Conservation (phyloP, 1,140 invertebrate species). For the Calliphora vicina region DNA sequence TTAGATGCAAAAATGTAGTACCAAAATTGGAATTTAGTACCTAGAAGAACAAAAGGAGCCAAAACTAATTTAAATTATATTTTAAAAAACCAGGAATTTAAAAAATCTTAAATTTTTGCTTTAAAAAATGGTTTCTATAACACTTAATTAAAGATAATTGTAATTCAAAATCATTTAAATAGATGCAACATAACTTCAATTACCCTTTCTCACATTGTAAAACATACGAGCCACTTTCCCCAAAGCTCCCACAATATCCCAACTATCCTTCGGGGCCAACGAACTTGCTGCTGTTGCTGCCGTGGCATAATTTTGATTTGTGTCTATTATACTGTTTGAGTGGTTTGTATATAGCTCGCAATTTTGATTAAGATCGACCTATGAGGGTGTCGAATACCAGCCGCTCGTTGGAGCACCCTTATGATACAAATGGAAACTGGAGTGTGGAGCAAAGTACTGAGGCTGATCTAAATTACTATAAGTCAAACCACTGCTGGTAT, state of each 20-base stretch:
- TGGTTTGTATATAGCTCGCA: slow-evolving; percentile 35
- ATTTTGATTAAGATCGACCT: slow-evolving; percentile 56
- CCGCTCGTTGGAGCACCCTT: slow-evolving; percentile 70
- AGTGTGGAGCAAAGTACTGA: slow-evolving; percentile 82
- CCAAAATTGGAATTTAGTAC: too few species aligned
- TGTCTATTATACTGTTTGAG: slow-evolving; percentile 29
- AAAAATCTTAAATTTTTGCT: too few species aligned
- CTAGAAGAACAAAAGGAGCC: too few species aligned
- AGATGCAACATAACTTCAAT: slow-evolving; percentile 21
- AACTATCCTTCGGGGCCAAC: slow-evolving; percentile 42
- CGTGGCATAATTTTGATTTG: background rate
- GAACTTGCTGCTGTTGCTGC: background rate
- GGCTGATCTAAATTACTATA: slow-evolving; percentile 75
- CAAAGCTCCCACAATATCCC: slow-evolving; percentile 57
- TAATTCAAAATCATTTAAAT: too few species aligned
- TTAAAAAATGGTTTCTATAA: too few species aligned
- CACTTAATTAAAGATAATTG: too few species aligned
- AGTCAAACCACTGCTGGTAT: slow-evolving; percentile 69
- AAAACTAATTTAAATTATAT: too few species aligned
- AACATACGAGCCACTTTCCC: slow-evolving; percentile 61
- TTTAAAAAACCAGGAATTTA: too few species aligned
- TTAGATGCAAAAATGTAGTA: too few species aligned
- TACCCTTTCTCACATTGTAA: slow-evolving; percentile 53
- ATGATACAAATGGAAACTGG: slow-evolving; percentile 90
- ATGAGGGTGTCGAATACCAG: slow-evolving; percentile 82